These are phyloP conservation scores for Halocynthia aurantium DNA, from an alignment of 23 tunicate species.

Conservation along the genomic window DNA sequence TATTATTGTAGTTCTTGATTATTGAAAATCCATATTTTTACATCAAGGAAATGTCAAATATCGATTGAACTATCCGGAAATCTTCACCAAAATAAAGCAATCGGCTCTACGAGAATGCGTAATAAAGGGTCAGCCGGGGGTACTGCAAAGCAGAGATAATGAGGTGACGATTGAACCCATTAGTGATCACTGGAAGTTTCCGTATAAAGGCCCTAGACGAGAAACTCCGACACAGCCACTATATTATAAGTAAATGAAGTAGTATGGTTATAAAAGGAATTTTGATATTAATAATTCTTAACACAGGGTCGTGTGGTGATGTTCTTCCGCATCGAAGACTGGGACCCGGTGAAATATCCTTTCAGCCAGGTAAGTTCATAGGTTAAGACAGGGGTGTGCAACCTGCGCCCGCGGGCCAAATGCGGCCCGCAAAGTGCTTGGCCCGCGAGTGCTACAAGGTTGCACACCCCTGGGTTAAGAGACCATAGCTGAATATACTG, in stretches of 20 bases:
- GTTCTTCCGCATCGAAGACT: constrained; percentile 58
- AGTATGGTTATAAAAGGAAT: too few relatives aligned
- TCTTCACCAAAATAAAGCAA: constrained; percentile 14
- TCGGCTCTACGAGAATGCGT: constrained; percentile 28
- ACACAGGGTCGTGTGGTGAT: constrained; percentile 68
- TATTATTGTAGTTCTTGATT: neutral
- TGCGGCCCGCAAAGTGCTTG: too few relatives aligned
- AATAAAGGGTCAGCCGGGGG: constrained; percentile 66
- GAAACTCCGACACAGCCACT: too few relatives aligned
- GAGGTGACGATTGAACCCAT: neutral
- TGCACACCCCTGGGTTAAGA: neutral
- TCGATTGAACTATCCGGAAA: constrained; percentile 42
- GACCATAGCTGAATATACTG: too few relatives aligned
- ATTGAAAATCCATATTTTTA: neutral
- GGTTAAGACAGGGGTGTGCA: too few relatives aligned
- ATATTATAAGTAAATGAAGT: too few relatives aligned
- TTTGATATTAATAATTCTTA: neutral
- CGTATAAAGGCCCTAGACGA: neutral
- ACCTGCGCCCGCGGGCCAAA: too few relatives aligned
- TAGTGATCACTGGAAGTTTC: neutral
- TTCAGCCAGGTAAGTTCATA: constrained; percentile 36
- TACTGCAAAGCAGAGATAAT: constrained; percentile 36
- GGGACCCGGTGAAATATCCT: constrained; percentile 71
- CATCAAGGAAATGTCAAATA: constrained; percentile 47
- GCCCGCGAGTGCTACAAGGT: too few relatives aligned